Evolutionary conservation across 2,888 invertebrate genomes (phyloP).

Genomic region (Himalopsyche japonica): DNA sequence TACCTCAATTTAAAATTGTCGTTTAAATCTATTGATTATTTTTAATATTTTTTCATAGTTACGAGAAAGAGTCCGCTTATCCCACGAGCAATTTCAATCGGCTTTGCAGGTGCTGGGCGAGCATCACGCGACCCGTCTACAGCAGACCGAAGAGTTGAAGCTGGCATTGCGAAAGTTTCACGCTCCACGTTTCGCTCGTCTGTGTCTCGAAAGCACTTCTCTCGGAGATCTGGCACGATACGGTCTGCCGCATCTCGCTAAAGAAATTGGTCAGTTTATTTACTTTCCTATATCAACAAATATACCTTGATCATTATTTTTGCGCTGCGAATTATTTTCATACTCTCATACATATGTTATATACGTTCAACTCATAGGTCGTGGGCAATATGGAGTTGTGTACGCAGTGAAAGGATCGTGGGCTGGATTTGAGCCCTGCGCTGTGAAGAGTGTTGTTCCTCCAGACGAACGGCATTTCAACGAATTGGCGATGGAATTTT

Average conservation of each 20-base stretch:
- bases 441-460: constrained; percentile 86
- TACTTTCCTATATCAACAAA: no score
- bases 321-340: background rate
- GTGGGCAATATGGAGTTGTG: constrained; percentile 90
- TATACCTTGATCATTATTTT: no score
- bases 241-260: constrained; percentile 68
- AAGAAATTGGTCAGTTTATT: constrained; percentile 62
- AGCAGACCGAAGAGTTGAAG: constrained; percentile 80
- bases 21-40: no score
- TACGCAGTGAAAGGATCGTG: constrained; percentile 76
- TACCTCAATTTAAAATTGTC: no score
- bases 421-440: constrained; percentile 74
- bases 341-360: constrained; percentile 44
- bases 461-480: constrained; percentile 89
- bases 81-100: constrained; percentile 77
- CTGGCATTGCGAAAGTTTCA: constrained; percentile 74
- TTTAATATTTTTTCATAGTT: constrained; percentile 56
- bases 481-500: constrained; percentile 89
- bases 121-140: constrained; percentile 71
- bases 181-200: constrained; percentile 78
- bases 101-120: constrained; percentile 72
- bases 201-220: constrained; percentile 82
- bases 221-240: constrained; percentile 76
- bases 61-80: constrained; percentile 71
- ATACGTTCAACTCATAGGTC: constrained; percentile 49